Conservation (phyloP, 2,113 vertebrate species). For the Hoplias malabaricus region DNA sequence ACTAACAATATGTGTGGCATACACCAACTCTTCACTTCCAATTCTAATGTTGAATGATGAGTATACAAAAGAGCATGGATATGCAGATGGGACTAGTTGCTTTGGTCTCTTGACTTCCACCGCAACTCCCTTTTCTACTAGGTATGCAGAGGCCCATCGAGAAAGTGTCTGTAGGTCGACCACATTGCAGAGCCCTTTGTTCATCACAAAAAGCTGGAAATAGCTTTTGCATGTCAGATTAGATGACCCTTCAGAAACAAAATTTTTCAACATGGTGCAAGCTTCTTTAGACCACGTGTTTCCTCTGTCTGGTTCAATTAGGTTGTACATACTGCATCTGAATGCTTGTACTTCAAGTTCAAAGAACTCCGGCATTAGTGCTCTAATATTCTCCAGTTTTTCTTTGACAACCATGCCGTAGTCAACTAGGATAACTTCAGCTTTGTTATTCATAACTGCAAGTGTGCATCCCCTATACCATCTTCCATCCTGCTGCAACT, state of each 20-base stretch:
- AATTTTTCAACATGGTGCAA: slow-evolving; percentile 63
- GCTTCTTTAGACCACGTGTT: slow-evolving; percentile 65
- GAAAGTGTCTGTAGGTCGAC: slow-evolving; percentile 78
- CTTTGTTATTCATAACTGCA: slow-evolving; percentile 49
- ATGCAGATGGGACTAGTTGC: slow-evolving; percentile 57
- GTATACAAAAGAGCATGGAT: slow-evolving; percentile 79
- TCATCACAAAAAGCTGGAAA: slow-evolving; percentile 64
- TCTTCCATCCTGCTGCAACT: slow-evolving; percentile 66
- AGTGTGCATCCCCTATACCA: slow-evolving; percentile 82
- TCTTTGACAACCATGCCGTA: slow-evolving; percentile 75
- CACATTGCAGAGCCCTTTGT: slow-evolving; percentile 70
- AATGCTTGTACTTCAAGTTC: slow-evolving; percentile 82
- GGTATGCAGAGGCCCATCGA: slow-evolving; percentile 62
- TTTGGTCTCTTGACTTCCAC: slow-evolving; percentile 41
- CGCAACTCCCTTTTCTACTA: slow-evolving; percentile 62
- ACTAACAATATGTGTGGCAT: slow-evolving; percentile 77
- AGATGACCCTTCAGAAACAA: slow-evolving; percentile 56
- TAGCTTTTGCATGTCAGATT: slow-evolving; percentile 75
- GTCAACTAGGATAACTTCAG: slow-evolving; percentile 79
- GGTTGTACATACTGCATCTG: slow-evolving; percentile 76
- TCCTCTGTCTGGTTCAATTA: slow-evolving; percentile 61
- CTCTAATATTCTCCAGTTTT: slow-evolving; percentile 70
- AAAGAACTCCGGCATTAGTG: slow-evolving; percentile 74
- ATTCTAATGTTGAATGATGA: slow-evolving; percentile 78
- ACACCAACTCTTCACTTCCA: slow-evolving; percentile 80